Evolutionary conservation across 2,888 invertebrate species (phyloP), one percentile per base, ranked within the genome.

Genomic region (Brachypalpus laphriformis): DNA sequence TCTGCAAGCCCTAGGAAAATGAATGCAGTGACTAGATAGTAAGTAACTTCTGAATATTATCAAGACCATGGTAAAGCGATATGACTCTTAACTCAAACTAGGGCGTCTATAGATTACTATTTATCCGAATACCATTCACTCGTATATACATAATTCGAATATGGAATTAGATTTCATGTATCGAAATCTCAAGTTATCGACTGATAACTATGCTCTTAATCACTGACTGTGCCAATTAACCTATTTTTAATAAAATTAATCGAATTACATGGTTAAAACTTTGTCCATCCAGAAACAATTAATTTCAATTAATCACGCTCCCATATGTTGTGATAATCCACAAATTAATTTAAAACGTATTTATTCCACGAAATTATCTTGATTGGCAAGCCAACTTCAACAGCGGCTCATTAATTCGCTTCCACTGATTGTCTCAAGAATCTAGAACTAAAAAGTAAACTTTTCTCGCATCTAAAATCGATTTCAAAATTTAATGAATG

Each of bases 321-420:
- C 22, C 28, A 28, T 28, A n/a, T n/a, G n/a, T 34, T 22, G 8
- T 14, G 34, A 70, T 16, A n/a, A 16, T 40, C 28, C 57, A 59
- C 57, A 57, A 75, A 75, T 75, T 57, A 76, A 66, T 76, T 68
- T 42, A 59, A 49, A 66, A 59, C 42, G 7, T 42, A 51, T 76
- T 49, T 28, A 56, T 56, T 34, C 11, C 16, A n/a, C 7, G n/a
- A 37, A 42, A 25, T 25, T 16, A 51, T 34, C 59, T 59, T 40
- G 37, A 72, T 28, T 45, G 22, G 22, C 54, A 54, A 42, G 31
- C 16, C 45, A 20, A 14, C 45, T 20, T 25, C 3, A 70, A n/a
- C 18, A 18, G 22, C 25, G 8, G 59, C n/a, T 59, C 66, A 51
- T 56, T 28, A 68, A 42, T 42, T 28, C 42, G 31, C 8, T 34